Percentiles rank a stretch among this genome's conserved stretches.
These are phyloP conservation scores for Coregonus suidteri DNA, from an alignment of 2,797 vertebrate species.

Conservation along the genomic window DNA sequence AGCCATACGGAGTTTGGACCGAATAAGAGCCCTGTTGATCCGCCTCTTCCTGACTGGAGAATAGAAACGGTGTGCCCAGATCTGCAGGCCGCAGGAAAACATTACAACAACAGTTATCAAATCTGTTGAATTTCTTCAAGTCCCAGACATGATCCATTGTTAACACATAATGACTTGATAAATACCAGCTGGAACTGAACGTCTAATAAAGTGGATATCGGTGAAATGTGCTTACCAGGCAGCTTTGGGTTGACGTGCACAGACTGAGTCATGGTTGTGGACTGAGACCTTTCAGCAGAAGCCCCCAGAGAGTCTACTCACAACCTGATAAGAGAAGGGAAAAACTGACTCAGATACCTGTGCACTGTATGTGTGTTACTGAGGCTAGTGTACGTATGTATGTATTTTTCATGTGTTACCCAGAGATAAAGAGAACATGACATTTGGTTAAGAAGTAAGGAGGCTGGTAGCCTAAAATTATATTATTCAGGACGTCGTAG, in stretches of 20 bases:
- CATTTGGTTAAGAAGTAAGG: not conserved
- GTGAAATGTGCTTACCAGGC: conserved; percentile 78
- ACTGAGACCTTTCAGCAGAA: conserved; percentile 50
- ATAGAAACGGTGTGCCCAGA: conserved; percentile 82
- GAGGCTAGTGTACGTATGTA: not conserved
- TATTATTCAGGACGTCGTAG: not conserved
- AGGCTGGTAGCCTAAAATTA: not conserved
- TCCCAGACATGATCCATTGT: not conserved
- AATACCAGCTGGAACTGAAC: not conserved
- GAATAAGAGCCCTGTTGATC: conserved; percentile 85
- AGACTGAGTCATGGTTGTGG: conserved; percentile 87
- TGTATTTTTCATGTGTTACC: not conserved
- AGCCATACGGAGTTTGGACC: conserved; percentile 95
- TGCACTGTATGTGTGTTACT: not conserved
- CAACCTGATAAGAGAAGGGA: conserved; percentile 59
- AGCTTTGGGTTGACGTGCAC: conserved; percentile 87
- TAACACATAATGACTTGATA: not conserved
- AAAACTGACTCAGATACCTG: not conserved
- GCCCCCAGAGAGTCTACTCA: conserved; percentile 54
- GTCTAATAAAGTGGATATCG: not conserved
- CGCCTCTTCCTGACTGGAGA: conserved; percentile 75
- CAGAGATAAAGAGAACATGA: not conserved
- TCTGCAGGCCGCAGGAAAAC: conserved; percentile 70
- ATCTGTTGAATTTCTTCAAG: not conserved
- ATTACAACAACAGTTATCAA: not conserved